Evolutionary conservation across 2,797 vertebrate genomes (phyloP).

Genomic region (Parambassis ranga): DNA sequence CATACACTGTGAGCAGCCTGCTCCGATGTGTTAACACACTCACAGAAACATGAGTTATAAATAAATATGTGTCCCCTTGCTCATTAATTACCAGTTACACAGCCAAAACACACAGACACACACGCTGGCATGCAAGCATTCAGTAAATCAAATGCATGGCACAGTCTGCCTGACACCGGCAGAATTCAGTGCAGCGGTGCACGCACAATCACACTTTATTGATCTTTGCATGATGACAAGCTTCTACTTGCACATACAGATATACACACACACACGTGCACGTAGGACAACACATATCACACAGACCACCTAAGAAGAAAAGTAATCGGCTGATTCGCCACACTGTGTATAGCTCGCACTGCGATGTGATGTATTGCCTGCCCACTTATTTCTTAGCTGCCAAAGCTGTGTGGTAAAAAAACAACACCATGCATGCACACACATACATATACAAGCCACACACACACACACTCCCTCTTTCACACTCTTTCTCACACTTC

Average conservation of each 20-base stretch:
- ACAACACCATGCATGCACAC: not conserved
- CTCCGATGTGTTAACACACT: conserved; percentile 9
- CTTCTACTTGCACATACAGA: conserved; percentile 5
- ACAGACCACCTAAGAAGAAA: not conserved
- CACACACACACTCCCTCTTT: conserved; percentile 4
- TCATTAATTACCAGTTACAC: conserved; percentile 47
- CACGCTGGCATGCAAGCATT: not conserved
- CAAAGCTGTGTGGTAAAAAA: conserved; percentile 46
- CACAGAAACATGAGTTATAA: conserved; percentile 25
- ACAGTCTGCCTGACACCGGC: conserved; percentile 34
- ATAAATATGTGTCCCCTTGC: conserved; percentile 16
- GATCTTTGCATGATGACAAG: conserved; percentile 43
- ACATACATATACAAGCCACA: conserved; percentile 10
- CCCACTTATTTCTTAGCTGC: conserved; percentile 56
- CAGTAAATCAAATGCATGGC: not conserved
- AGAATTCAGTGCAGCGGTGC: not conserved
- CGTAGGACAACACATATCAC: not conserved
- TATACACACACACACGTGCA: conserved; percentile 5
- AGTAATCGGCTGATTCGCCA: conserved; percentile 21
- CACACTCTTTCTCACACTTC: conserved; percentile 44
- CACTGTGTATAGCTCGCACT: conserved; percentile 7
- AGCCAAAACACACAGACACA: not conserved
- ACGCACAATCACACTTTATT: conserved; percentile 53
- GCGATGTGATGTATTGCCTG: conserved; percentile 8
- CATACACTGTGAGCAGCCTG: conserved; percentile 4